Evolutionary conservation across 2,797 vertebrate genomes (phyloP).

Genomic region (Acridotheres tristis): DNA sequence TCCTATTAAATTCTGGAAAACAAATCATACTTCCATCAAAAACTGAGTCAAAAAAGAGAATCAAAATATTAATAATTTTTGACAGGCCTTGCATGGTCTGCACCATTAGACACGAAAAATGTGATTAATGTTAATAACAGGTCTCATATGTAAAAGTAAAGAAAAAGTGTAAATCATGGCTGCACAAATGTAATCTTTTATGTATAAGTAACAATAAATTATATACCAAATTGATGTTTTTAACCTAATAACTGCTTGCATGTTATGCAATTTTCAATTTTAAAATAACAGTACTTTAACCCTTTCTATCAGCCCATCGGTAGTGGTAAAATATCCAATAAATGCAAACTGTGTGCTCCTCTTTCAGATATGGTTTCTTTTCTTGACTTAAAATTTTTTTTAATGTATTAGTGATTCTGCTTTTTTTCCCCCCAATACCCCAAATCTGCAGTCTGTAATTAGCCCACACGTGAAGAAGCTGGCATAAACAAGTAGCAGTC

Average conservation of each 20-base stretch:
- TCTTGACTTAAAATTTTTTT: not conserved
- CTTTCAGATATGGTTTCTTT: not conserved
- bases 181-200: not conserved
- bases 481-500: constrained; percentile 3
- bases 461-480: constrained; percentile 1
- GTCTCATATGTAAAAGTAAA: not conserved
- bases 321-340: not conserved
- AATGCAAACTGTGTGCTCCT: not conserved
- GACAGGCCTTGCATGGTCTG: not conserved
- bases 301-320: not conserved
- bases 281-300: not conserved
- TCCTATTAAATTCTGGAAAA: constrained; percentile 44
- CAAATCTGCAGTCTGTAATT: not conserved
- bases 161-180: not conserved
- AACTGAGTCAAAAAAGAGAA: not conserved
- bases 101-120: not conserved
- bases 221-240: not conserved
- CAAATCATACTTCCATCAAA: constrained; percentile 24
- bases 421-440: not conserved
- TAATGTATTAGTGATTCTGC: not conserved
- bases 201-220: not conserved
- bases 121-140: not conserved
- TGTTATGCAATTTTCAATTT: not conserved
- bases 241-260: not conserved
- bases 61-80: constrained; percentile 2